phyloP scores from a whole-genome alignment of 2,888 invertebrate genomes.

The Leptinotarsa haldemani region DNA sequence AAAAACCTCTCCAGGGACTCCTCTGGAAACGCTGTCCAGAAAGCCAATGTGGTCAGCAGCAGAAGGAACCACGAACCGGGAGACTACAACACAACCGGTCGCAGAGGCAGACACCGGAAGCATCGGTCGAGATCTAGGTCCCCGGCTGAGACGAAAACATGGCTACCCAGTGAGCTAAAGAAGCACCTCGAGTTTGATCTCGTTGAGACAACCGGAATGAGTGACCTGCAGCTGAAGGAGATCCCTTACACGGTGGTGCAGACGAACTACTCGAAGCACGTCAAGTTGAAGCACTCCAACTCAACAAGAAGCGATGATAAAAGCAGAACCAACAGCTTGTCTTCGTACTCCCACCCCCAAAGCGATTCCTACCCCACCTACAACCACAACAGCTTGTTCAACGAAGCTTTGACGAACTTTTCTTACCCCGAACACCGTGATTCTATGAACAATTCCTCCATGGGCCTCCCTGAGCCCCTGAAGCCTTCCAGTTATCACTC shows the following conservation, averaged over 20 bases:
- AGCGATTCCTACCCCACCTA: slow-evolving; percentile 37
- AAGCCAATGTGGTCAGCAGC: slow-evolving; percentile 77
- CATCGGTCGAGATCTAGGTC: slow-evolving; percentile 70
- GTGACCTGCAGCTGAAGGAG: slow-evolving; percentile 85
- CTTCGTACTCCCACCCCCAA: slow-evolving; percentile 42
- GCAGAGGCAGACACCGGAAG: slow-evolving; percentile 53
- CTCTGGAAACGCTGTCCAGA: slow-evolving; percentile 70
- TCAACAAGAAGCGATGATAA: slow-evolving; percentile 47
- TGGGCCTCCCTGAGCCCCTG: slow-evolving; percentile 49
- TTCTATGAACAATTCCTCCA: slow-evolving; percentile 38
- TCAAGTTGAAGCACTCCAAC: slow-evolving; percentile 66
- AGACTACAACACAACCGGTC: slow-evolving; percentile 40
- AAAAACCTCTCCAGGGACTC: slow-evolving; percentile 66
- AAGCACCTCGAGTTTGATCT: slow-evolving; percentile 90
- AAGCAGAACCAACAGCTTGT: slow-evolving; percentile 35
- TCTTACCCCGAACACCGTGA: slow-evolving; percentile 49
- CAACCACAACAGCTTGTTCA: slow-evolving; percentile 44
- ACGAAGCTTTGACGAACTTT: slow-evolving; percentile 53
- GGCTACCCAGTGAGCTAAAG: slow-evolving; percentile 81
- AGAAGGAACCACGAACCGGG: slow-evolving; percentile 60
- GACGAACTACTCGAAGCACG: slow-evolving; percentile 73
- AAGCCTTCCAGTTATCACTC: slow-evolving; percentile 47
- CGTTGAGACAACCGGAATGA: slow-evolving; percentile 90
- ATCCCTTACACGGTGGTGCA: slow-evolving; percentile 91
- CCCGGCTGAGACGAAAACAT: slow-evolving; percentile 77